Percentiles rank a stretch among this genome's conserved stretches.
Conservation (phyloP, 2,888 invertebrate genomes). For the Lepas anatifera region DNA sequence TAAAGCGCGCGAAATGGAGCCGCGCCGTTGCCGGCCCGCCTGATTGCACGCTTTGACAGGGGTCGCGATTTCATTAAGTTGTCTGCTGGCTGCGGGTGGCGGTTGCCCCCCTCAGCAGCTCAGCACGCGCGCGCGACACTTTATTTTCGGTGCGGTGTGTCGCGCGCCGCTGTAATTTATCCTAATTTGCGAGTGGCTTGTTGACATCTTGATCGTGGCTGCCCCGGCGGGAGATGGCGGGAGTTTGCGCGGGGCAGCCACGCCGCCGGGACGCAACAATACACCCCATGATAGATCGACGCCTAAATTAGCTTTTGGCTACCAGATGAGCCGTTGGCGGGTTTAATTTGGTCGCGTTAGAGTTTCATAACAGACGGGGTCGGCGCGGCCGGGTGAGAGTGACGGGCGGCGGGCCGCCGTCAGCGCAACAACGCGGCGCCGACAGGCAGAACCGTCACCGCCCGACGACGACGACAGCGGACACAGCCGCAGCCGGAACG, state of each 20-base stretch:
- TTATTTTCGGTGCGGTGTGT: background rate
- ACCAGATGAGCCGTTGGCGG: background rate
- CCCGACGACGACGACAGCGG: too few relatives aligned
- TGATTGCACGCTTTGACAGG: background rate
- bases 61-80: background rate
- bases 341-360: background rate
- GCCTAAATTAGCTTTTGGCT: slow-evolving; percentile 1
- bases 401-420: too few relatives aligned
- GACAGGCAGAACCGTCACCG: too few relatives aligned
- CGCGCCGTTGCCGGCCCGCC: background rate
- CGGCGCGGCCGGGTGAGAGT: too few relatives aligned
- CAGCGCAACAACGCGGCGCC: too few relatives aligned
- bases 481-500: too few relatives aligned
- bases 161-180: background rate
- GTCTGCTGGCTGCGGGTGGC: too few relatives aligned
- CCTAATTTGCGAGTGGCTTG: slow-evolving; percentile 7
- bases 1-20: background rate
- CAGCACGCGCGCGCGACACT: background rate
- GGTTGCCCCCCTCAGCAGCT: background rate
- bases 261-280: background rate
- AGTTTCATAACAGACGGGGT: background rate
- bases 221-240: background rate
- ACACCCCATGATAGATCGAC: background rate
- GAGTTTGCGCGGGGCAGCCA: background rate
- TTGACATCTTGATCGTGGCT: background rate